Percentiles rank a stretch among this genome's conserved stretches.
Evolutionary conservation across 1,140 invertebrate species (phyloP).

Genomic region (Tetragnatha versicolor): DNA sequence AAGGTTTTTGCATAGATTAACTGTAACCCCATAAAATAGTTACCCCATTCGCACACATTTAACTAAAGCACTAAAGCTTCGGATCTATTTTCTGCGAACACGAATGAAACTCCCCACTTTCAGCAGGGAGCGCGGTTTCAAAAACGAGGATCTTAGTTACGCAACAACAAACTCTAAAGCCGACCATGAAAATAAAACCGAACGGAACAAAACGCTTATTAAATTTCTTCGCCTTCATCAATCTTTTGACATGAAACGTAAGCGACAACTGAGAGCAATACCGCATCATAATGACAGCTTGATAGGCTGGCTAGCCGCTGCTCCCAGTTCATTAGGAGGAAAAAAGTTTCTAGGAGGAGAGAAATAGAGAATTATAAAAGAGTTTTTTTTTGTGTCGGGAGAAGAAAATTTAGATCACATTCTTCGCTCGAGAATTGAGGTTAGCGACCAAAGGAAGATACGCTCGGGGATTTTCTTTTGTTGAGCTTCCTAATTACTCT

Average conservation of each 20-base stretch:
- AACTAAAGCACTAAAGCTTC: no score
- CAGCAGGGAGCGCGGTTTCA: no score
- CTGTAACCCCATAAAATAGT: no score
- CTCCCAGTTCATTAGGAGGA: background rate
- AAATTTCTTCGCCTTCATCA: background rate
- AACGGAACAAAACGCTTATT: background rate
- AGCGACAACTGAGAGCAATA: background rate
- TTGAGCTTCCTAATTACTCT: conserved; percentile 3
- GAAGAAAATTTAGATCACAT: background rate
- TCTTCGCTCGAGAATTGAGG: background rate
- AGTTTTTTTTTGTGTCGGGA: no score
- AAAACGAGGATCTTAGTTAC: no score
- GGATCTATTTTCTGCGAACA: no score
- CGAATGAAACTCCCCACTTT: no score
- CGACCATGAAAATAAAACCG: no score
- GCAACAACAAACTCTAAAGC: no score
- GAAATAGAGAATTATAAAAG: background rate
- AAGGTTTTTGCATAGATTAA: no score
- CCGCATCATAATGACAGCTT: background rate
- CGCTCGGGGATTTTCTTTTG: background rate
- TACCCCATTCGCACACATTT: no score
- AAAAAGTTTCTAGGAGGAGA: background rate
- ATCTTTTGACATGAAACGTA: background rate
- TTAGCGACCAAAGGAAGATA: background rate
- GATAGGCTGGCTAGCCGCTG: background rate